Evolutionary conservation across 2,113 vertebrate species (phyloP), one percentile per base, ranked within the genome.

Genomic region (Monopterus albus): DNA sequence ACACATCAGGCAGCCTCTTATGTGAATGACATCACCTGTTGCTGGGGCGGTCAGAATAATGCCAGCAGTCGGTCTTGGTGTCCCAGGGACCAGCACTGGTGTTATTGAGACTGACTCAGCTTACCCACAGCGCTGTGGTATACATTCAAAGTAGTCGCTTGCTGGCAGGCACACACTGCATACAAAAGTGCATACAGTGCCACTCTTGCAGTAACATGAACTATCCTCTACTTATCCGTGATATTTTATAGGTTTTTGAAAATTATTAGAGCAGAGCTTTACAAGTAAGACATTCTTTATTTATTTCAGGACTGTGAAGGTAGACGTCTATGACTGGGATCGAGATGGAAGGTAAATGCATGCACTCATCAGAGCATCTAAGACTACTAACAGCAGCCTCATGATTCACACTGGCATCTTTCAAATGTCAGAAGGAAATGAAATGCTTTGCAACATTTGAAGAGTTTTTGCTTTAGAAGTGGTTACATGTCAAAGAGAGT

Each of bases 241-340:
- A 17, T 31, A 13, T 23, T 29, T 49, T 31, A 8, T 11, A 57
- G 1, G 31, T 20, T 46, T 58, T 38, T n/a, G 2, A 14, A 9
- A 43, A 8, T 43, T 33, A 13, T 23, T 2, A 29, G 15, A 57
- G 58, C 26, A n/a, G n/a, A n/a, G n/a, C n/a, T n/a, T n/a, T n/a
- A n/a, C n/a, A n/a, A n/a, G n/a, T n/a, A n/a, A 60, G 2, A 56
- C 23, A 3, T 40, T 49, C 14, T 77, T 7, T 80, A 7, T 79
- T 9, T 82, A 6, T 86, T 86, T 68, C 92, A 98, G 97, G 90
- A 98, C 96, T 0, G 96, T 98, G 90, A 98, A 98, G 91, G 93
- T 98, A 65, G 97, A 98, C 0, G 97, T 98, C 28, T 99, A 94
- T 0, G 97, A 99, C 91, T 98, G 97, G 97, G 97, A 98, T 86